Evolutionary conservation across 30 jellyfish, hydroid and myxozoan genomes (phyloP), one percentile per base, ranked within the genome.

Genomic region (Turritopsis rubra): DNA sequence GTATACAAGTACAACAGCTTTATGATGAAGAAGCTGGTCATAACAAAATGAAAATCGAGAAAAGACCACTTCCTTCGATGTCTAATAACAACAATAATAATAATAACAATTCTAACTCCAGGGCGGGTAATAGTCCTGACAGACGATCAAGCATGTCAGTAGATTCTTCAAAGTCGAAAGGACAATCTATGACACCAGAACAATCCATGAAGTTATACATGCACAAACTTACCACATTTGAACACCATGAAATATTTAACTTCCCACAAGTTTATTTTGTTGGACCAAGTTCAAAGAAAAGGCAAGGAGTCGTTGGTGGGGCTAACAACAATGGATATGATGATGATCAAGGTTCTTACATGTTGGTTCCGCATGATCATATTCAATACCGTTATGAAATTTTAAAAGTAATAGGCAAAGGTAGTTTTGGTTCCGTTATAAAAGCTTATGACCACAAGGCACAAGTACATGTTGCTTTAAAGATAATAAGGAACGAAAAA

Each of bases 271-370:
- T 91, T 54, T 91, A 85, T 73, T 91, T 91, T 71, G 97, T 91
- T 75, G 97, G 97, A 83, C 97, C 96, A 75, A 91, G 86, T 86
- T 89, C 97, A 81, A 91, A 91, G 87, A 91, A 91, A 74, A 86
- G 97, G 54, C 97, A 86, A 71, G 97, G 97, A 20, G 96, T 87
- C 52, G 97, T 91, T 66, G 97, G 97, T 71, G 97, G 97, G n/a
- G 52, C 96, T 24, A 91, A 91, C 71, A 91, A 91, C 81, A 91
- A 93, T 84, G 97, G 97, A 19, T 91, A 91, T 73, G 97, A 91
- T 75, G 97, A 91, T 79, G 97, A 91, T 53, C 97, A 91, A 79
- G 97, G 97, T 21, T 91, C 97, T 54, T 91, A 91, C 80, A 73
- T 78, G 29, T 84, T 91, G 29, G 96, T 87, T 18, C 97, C 97